phyloP scores from a whole-genome alignment of 2,113 vertebrate species.

The Hippocampus abdominalis region DNA sequence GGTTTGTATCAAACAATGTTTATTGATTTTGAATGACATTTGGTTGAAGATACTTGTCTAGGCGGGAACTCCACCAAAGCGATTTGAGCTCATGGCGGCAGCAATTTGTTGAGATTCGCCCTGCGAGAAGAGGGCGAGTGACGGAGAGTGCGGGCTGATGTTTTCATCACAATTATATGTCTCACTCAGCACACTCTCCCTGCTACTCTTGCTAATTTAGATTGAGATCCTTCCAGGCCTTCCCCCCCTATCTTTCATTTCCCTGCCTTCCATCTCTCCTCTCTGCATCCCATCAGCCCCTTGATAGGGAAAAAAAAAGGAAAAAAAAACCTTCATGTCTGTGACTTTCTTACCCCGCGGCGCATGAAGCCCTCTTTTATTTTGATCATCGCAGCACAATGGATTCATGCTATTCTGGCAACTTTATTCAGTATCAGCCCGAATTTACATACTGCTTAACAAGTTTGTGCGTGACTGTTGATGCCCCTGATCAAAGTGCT shows the following conservation, averaged over 20 bases:
- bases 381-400: constrained; percentile 78
- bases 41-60: neutral
- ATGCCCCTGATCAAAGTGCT: constrained; percentile 77
- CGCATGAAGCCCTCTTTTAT: constrained; percentile 75
- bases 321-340: constrained; percentile 70
- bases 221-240: constrained; percentile 75
- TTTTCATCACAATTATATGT: constrained; percentile 74
- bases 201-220: constrained; percentile 75
- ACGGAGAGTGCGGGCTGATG: constrained; percentile 73
- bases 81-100: constrained; percentile 36
- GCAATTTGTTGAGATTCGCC: constrained; percentile 51
- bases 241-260: constrained; percentile 73
- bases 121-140: constrained; percentile 66
- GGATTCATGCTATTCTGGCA: constrained; percentile 77
- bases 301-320: constrained; percentile 50
- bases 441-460: constrained; percentile 77
- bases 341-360: constrained; percentile 76
- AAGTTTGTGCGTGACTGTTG: constrained; percentile 75
- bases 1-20: neutral
- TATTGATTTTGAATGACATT: neutral
- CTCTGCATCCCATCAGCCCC: constrained; percentile 74
- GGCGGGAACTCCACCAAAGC: neutral
- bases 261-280: constrained; percentile 66
- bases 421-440: constrained; percentile 77
- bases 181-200: constrained; percentile 69